These are phyloP conservation scores for Mizuhopecten yessoensis DNA, from an alignment of 1,140 invertebrate genomes.

Conservation along the genomic window DNA sequence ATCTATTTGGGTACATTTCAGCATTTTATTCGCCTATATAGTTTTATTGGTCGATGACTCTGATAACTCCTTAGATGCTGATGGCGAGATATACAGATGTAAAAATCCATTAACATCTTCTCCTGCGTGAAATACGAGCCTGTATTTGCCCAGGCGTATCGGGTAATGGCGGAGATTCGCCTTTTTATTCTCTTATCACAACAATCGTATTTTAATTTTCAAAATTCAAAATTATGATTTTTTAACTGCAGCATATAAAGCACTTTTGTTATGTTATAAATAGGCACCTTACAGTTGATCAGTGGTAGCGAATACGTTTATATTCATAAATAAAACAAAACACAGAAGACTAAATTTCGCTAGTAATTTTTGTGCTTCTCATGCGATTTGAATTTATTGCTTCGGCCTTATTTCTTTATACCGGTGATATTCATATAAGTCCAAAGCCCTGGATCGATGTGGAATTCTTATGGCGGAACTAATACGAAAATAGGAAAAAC, in stretches of 20 bases:
- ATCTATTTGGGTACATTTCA: constrained; percentile 32
- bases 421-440: too few relatives aligned
- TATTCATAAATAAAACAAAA: too few relatives aligned
- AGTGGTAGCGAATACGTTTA: too few relatives aligned
- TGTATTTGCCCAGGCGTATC: background rate
- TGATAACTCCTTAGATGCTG: constrained; percentile 9
- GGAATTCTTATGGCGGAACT: too few relatives aligned
- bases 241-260: background rate
- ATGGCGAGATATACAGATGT: constrained; percentile 21
- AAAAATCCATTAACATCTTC: background rate
- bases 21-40: constrained; percentile 25
- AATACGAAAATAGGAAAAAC: too few relatives aligned
- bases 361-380: too few relatives aligned
- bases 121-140: background rate
- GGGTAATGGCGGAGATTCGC: background rate
- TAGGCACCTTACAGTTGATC: background rate
- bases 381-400: too few relatives aligned
- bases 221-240: background rate
- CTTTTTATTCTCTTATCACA: constrained; percentile 33
- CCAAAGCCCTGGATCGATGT: too few relatives aligned
- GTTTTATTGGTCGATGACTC: constrained; percentile 30
- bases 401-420: too few relatives aligned
- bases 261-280: background rate
- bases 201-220: constrained; percentile 11
- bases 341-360: too few relatives aligned